These are phyloP conservation scores for Embiotoca jacksoni DNA, from an alignment of 2,113 vertebrate species.

Conservation along the genomic window DNA sequence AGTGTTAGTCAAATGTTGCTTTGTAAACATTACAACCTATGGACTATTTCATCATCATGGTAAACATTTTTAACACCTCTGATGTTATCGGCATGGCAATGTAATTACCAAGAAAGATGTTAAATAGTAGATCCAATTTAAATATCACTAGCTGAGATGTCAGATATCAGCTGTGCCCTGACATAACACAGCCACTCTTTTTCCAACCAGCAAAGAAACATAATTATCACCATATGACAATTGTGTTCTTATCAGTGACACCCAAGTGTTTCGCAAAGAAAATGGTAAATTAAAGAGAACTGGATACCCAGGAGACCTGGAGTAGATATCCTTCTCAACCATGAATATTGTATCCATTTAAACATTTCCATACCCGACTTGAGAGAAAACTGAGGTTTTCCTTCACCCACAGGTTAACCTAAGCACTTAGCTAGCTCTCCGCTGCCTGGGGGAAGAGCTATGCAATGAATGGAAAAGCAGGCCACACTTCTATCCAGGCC, in stretches of 20 bases:
- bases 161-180: not conserved
- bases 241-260: conserved; percentile 8
- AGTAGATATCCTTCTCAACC: not conserved
- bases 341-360: conserved; percentile 53
- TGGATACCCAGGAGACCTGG: conserved; percentile 5
- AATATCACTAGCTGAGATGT: not conserved
- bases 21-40: not conserved
- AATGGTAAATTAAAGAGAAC: not conserved
- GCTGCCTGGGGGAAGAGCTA: conserved; percentile 60
- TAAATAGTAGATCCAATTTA: conserved; percentile 14
- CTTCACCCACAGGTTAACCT: conserved; percentile 60
- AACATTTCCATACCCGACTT: conserved; percentile 30
- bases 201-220: conserved; percentile 20
- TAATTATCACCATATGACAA: conserved; percentile 34
- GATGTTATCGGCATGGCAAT: conserved; percentile 18
- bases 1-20: conserved; percentile 17
- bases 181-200: conserved; percentile 4
- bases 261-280: not conserved
- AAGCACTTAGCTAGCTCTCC: conserved; percentile 52
- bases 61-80: not conserved
- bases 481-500: conserved; percentile 81
- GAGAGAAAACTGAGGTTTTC: conserved; percentile 24
- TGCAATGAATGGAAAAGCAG: conserved; percentile 80
- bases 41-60: not conserved
- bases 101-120: not conserved